These are phyloP conservation scores for Epiblema foenella DNA, from an alignment of 2,888 invertebrate genomes.

Conservation along the genomic window DNA sequence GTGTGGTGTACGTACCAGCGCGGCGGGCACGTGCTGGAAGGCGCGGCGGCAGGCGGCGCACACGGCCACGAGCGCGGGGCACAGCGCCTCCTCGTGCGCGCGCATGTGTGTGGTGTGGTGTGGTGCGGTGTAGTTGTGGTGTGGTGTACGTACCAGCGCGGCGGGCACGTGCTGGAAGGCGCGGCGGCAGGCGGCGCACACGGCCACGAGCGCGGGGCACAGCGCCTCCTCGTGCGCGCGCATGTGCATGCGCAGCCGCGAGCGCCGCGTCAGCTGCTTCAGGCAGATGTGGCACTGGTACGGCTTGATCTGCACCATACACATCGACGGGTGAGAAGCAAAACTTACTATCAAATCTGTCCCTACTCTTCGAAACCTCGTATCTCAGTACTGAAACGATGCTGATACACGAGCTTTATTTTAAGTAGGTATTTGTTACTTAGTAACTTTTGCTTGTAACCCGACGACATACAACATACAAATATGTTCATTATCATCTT, in stretches of 20 bases:
- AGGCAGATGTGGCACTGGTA: conserved; percentile 84
- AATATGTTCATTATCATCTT: too few relatives aligned
- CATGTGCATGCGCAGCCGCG: conserved; percentile 80
- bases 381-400: too few relatives aligned
- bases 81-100: conserved; percentile 76
- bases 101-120: conserved; percentile 82
- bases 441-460: too few relatives aligned
- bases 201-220: conserved; percentile 64
- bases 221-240: conserved; percentile 78
- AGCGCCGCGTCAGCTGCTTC: conserved; percentile 80
- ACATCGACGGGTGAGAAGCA: too few relatives aligned
- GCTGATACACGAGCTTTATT: too few relatives aligned
- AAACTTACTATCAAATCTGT: too few relatives aligned
- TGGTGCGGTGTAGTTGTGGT: too few relatives aligned
- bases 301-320: conserved; percentile 73
- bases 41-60: conserved; percentile 71
- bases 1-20: conserved; percentile 50
- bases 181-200: conserved; percentile 68
- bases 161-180: conserved; percentile 65
- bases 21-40: conserved; percentile 60
- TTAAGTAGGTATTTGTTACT: too few relatives aligned
- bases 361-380: too few relatives aligned
- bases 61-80: conserved; percentile 66
- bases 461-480: too few relatives aligned
- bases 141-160: conserved; percentile 46